phyloP scores from a whole-genome alignment of 1,140 invertebrate species.

The Nephotettix cincticeps region DNA sequence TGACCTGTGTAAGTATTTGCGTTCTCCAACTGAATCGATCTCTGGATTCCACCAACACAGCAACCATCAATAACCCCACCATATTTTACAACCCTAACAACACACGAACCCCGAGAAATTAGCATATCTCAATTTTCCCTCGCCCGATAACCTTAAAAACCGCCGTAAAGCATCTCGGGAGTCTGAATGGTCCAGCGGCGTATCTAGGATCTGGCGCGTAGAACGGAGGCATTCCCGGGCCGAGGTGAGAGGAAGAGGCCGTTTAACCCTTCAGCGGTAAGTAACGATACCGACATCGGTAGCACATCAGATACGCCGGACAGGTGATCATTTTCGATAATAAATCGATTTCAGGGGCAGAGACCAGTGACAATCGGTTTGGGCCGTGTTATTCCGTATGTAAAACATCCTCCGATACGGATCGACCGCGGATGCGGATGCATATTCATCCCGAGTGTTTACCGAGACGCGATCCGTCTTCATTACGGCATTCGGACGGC shows the following conservation, averaged over 20 bases:
- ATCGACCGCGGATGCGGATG: neutral
- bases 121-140: no score
- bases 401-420: neutral
- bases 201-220: neutral
- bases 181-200: no score
- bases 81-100: no score
- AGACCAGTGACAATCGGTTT: conserved; percentile 17
- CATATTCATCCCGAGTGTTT: conserved; percentile 15
- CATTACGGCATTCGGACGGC: neutral
- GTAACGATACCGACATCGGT: conserved; percentile 2
- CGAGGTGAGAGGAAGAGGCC: neutral
- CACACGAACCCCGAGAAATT: no score
- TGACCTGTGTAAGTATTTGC: no score
- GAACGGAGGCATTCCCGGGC: neutral
- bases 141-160: no score
- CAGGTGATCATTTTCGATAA: conserved; percentile 18
- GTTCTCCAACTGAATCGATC: no score
- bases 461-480: conserved; percentile 12
- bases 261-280: neutral
- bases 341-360: conserved; percentile 20
- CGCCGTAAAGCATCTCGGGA: no score
- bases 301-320: conserved; percentile 3
- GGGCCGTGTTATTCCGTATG: conserved; percentile 16
- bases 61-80: no score
- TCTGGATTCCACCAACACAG: no score